A percentile compares a stretch with the other conserved stretches of the same genome.
phyloP scores from a whole-genome alignment of 1,140 invertebrate species.

The Panagrolaimus sp. region DNA sequence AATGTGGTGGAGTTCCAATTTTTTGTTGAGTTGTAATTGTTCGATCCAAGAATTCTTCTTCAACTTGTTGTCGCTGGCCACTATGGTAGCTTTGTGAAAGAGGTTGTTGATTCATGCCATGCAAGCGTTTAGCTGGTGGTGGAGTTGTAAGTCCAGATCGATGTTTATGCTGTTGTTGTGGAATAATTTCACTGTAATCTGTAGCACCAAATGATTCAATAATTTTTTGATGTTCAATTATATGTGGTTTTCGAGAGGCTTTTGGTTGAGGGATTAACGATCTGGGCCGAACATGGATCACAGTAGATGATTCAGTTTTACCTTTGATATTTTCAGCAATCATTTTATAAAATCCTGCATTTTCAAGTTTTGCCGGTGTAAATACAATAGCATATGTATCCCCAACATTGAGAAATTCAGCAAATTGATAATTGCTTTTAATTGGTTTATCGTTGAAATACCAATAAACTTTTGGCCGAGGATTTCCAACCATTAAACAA shows the following conservation, averaged over 20 bases:
- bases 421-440: slow-evolving; percentile 47
- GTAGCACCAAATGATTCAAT: slow-evolving; percentile 31
- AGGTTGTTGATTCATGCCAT: background rate
- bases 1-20: slow-evolving; percentile 49
- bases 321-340: slow-evolving; percentile 61
- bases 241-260: background rate
- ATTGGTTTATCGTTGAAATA: slow-evolving; percentile 61
- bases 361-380: slow-evolving; percentile 45
- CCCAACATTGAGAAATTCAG: slow-evolving; percentile 58
- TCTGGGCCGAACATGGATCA: slow-evolving; percentile 50
- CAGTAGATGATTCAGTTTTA: slow-evolving; percentile 59
- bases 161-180: background rate
- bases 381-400: slow-evolving; percentile 58
- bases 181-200: slow-evolving; percentile 30
- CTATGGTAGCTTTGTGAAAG: slow-evolving; percentile 3
- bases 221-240: slow-evolving; percentile 21
- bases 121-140: slow-evolving; percentile 37
- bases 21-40: background rate
- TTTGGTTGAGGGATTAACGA: slow-evolving; percentile 49
- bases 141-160: slow-evolving; percentile 29
- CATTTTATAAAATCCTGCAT: slow-evolving; percentile 55
- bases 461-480: slow-evolving; percentile 62
- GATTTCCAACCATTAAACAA: slow-evolving; percentile 60
- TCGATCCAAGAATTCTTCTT: background rate
- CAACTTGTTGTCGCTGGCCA: background rate